These are phyloP conservation scores for Drosophila willistoni DNA, from an alignment of 1,140 invertebrate genomes.

Conservation along the genomic window DNA sequence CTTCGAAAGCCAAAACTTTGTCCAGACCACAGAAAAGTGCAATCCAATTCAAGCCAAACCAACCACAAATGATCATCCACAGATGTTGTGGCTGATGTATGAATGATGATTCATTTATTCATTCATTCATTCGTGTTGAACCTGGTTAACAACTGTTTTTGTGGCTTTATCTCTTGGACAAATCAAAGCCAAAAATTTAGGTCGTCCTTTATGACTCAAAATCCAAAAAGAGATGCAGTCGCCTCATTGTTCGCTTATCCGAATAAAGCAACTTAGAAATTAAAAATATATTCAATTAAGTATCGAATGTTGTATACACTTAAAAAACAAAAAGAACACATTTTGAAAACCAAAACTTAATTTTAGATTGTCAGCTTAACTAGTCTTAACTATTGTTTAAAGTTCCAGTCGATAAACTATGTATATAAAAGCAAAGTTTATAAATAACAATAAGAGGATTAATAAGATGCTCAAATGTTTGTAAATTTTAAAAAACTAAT, in stretches of 20 bases:
- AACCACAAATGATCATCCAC: neutral
- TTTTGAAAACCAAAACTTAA: too few relatives aligned
- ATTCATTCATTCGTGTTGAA: neutral
- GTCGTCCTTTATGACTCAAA: slow-evolving; percentile 9
- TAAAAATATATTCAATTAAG: too few relatives aligned
- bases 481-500: too few relatives aligned
- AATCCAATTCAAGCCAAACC: neutral
- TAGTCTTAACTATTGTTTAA: too few relatives aligned
- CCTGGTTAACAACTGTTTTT: neutral
- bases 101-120: slow-evolving; percentile 4
- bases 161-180: neutral
- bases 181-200: neutral
- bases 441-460: too few relatives aligned
- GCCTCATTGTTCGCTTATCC: neutral
- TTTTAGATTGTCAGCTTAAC: too few relatives aligned
- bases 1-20: neutral
- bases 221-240: neutral
- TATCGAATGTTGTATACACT: neutral
- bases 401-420: too few relatives aligned
- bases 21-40: neutral
- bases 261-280: too few relatives aligned
- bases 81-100: slow-evolving; percentile 2
- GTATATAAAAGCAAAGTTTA: too few relatives aligned
- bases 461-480: too few relatives aligned
- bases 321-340: too few relatives aligned